Evolutionary conservation across 2,888 invertebrate species (phyloP).

Genomic region (Cheilosia vernalis): DNA sequence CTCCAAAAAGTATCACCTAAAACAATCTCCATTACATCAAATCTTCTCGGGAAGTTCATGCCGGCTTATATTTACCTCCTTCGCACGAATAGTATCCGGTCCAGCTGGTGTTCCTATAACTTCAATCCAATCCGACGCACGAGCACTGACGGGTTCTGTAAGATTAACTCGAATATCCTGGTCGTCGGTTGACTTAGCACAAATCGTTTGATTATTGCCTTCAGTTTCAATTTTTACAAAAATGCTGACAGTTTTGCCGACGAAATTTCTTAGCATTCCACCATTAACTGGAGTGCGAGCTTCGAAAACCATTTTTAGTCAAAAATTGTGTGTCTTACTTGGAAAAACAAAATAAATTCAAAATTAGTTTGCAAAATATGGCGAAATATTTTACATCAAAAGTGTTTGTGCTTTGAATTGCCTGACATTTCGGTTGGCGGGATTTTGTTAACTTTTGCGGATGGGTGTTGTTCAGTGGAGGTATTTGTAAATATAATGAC

Average conservation of each 20-base stretch:
- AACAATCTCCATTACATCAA: constrained; percentile 23
- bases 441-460: constrained; percentile 1
- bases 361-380: background rate
- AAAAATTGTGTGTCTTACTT: constrained; percentile 23
- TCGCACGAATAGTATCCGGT: constrained; percentile 78
- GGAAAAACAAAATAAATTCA: constrained; percentile 76
- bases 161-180: constrained; percentile 78
- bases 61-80: constrained; percentile 78
- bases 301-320: constrained; percentile 80
- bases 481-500: background rate
- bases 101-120: constrained; percentile 80
- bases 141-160: constrained; percentile 77
- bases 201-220: constrained; percentile 77
- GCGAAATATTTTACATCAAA: background rate
- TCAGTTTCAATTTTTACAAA: constrained; percentile 80
- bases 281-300: constrained; percentile 80
- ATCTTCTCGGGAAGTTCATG: background rate
- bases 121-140: constrained; percentile 81
- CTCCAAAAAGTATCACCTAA: constrained; percentile 81
- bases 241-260: constrained; percentile 80
- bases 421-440: constrained; percentile 48
- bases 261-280: constrained; percentile 79
- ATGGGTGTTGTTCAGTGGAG: background rate
- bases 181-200: constrained; percentile 79
- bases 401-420: background rate